phyloP scores from a whole-genome alignment of 2,888 invertebrate genomes.

The Blera fallax region DNA sequence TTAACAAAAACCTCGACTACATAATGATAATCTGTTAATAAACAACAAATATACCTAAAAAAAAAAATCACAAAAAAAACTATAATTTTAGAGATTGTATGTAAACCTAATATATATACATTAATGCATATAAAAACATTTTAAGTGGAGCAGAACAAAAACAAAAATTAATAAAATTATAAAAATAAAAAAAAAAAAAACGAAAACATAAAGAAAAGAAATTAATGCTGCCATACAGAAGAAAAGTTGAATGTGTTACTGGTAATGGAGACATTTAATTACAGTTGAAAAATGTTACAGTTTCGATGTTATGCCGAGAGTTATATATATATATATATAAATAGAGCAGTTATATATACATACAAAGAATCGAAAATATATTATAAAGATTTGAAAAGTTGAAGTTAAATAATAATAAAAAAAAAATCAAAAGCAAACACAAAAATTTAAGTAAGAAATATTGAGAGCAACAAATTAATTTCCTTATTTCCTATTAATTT shows the following conservation, averaged over 20 bases:
- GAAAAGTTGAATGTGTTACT: constrained; percentile 47
- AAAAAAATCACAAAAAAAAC: not conserved
- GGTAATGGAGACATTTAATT: constrained; percentile 57
- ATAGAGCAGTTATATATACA: constrained; percentile 53
- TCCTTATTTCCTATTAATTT: constrained; percentile 51
- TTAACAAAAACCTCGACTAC: constrained; percentile 27
- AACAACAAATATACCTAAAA: not conserved
- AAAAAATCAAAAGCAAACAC: constrained; percentile 1
- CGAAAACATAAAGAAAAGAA: too few relatives aligned
- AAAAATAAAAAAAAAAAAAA: constrained; percentile 13
- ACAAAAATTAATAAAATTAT: constrained; percentile 1
- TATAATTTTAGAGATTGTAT: constrained; percentile 17
- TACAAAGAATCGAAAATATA: constrained; percentile 24
- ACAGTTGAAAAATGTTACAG: constrained; percentile 68
- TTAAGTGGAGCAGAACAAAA: constrained; percentile 34
- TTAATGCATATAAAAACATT: not conserved
- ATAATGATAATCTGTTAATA: constrained; percentile 38
- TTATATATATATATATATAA: constrained; percentile 53
- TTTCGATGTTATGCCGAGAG: constrained; percentile 66
- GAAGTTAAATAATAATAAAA: not conserved
- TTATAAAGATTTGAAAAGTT: constrained; percentile 18
- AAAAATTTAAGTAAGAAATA: constrained; percentile 9
- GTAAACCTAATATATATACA: constrained; percentile 38
- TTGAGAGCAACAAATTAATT: constrained; percentile 8
- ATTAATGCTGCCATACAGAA: constrained; percentile 61